Conservation (phyloP, 2,113 vertebrate genomes). For the Rhabdornis inornatus region DNA sequence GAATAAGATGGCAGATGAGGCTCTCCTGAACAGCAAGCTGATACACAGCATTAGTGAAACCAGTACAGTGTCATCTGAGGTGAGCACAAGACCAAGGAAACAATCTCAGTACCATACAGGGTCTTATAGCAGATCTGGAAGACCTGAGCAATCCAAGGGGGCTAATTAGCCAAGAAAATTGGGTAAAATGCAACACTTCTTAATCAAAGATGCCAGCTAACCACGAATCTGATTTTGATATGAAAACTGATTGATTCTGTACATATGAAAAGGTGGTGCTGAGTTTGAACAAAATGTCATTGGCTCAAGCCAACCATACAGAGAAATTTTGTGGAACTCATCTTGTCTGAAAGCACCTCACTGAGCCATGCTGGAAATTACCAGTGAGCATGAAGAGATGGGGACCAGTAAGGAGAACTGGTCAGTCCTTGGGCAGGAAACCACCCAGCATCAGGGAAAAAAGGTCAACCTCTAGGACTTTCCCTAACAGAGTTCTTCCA, state of each 20-base stretch:
- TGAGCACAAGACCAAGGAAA: neutral
- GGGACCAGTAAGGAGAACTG: neutral
- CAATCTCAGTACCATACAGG: neutral
- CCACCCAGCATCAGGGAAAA: rapidly evolving
- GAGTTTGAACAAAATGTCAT: neutral
- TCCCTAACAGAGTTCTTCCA: neutral
- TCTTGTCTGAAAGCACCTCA: neutral
- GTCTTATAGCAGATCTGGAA: neutral
- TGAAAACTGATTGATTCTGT: neutral
- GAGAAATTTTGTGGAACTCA: neutral
- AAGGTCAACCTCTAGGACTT: neutral
- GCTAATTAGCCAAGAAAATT: neutral
- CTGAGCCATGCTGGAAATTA: neutral
- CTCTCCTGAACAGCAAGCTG: neutral
- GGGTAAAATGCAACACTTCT: neutral
- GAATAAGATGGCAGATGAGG: neutral
- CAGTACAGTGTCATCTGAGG: neutral
- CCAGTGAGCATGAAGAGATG: neutral
- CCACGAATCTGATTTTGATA: neutral
- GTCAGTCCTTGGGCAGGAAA: neutral
- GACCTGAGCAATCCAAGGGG: rapidly evolving
- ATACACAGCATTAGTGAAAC: neutral
- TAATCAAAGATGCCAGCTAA: neutral
- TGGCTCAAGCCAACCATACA: neutral
- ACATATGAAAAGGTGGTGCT: neutral